Conservation (phyloP, 2,797 vertebrate genomes). For the Sebastes taczanowskii region DNA sequence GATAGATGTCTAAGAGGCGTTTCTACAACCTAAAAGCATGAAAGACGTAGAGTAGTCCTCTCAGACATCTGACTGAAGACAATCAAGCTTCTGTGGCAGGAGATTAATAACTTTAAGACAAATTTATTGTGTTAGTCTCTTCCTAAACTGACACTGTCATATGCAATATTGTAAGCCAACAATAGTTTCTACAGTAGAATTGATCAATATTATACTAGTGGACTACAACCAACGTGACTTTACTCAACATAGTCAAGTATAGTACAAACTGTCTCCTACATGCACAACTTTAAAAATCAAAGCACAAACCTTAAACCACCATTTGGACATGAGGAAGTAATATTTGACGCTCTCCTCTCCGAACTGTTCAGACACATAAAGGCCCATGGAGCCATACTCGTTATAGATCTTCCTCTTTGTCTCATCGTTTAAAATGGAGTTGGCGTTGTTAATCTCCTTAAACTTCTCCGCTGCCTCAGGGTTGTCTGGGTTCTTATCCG, state of each 20-base stretch:
- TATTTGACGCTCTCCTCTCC: slow-evolving; percentile 94
- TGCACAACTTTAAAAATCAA: not conserved
- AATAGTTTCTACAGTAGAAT: not conserved
- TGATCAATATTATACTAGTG: not conserved
- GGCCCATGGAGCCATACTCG: slow-evolving; percentile 91
- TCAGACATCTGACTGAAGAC: too few species aligned
- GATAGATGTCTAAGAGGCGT: not conserved
- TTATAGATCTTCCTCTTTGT: slow-evolving; percentile 91
- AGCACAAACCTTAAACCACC: slow-evolving; percentile 93
- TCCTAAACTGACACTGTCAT: too few species aligned
- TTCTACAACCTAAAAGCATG: not conserved
- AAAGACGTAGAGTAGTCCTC: not conserved
- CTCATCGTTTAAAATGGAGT: slow-evolving; percentile 89
- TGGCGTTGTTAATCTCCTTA: slow-evolving; percentile 96
- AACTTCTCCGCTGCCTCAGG: slow-evolving; percentile 91
- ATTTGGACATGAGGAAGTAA: slow-evolving; percentile 93
- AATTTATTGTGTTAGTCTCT: too few species aligned
- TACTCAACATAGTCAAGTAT: not conserved
- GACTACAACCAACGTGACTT: not conserved
- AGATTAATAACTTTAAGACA: too few species aligned
- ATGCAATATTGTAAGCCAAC: too few species aligned
- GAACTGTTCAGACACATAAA: slow-evolving; percentile 93
- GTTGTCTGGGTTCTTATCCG: slow-evolving; percentile 95
- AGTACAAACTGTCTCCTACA: not conserved
- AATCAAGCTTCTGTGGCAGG: not conserved